phyloP scores from a whole-genome alignment of 2,888 invertebrate species.

The Cantharis nigra region DNA sequence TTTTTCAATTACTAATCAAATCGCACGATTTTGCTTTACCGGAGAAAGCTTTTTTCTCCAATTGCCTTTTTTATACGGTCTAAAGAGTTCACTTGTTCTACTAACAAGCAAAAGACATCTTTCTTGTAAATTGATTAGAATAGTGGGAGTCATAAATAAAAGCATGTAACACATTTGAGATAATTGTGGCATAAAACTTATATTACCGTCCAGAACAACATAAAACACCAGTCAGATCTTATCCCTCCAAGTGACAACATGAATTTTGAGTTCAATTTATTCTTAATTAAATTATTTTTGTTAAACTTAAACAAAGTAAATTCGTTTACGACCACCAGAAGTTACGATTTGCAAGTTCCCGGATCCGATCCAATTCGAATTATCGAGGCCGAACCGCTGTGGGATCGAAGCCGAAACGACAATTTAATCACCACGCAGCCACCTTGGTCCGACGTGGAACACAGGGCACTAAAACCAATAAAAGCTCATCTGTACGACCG shows the following conservation, averaged over 20 bases:
- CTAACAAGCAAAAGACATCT: slow-evolving; percentile 12
- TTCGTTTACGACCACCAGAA: slow-evolving; percentile 11
- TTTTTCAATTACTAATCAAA: neutral
- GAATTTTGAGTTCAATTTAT: neutral
- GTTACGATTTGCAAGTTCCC: slow-evolving; percentile 61
- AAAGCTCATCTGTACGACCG: slow-evolving; percentile 36
- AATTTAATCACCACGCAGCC: slow-evolving; percentile 42
- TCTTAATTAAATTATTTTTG: neutral
- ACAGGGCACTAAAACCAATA: slow-evolving; percentile 56
- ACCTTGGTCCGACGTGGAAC: slow-evolving; percentile 54
- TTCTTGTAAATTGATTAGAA: neutral
- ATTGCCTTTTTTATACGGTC: slow-evolving; percentile 11
- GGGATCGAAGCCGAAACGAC: slow-evolving; percentile 15
- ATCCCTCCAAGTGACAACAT: slow-evolving; percentile 1
- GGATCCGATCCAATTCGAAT: slow-evolving; percentile 63
- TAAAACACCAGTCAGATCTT: neutral
- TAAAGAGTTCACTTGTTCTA: slow-evolving; percentile 9
- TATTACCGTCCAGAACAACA: slow-evolving; percentile 34
- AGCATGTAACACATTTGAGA: slow-evolving; percentile 46
- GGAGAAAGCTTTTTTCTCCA: slow-evolving; percentile 19
- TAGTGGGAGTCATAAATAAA: slow-evolving; percentile 20
- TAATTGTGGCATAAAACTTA: slow-evolving; percentile 46
- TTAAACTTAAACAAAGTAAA: slow-evolving; percentile 2
- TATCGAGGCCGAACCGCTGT: slow-evolving; percentile 57
- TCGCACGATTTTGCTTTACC: neutral